Evolutionary conservation across 1,140 invertebrate genomes (phyloP).

Genomic region (Steinernema feltiae): DNA sequence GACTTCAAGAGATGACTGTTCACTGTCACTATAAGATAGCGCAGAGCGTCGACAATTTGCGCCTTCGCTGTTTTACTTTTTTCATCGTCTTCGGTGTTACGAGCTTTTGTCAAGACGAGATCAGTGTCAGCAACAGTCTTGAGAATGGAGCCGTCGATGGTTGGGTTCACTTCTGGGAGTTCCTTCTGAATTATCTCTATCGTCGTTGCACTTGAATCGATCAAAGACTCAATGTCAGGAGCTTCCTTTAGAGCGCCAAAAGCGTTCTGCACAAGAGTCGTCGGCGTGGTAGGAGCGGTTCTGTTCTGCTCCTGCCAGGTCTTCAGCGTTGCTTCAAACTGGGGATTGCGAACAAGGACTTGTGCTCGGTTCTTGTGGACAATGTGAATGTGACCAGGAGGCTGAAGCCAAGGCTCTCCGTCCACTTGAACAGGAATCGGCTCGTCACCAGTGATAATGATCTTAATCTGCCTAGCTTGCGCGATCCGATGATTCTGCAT

Average conservation of each 20-base stretch:
- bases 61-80: neutral
- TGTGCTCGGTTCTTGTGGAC: conserved; percentile 93
- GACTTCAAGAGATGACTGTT: neutral
- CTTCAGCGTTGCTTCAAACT: conserved; percentile 78
- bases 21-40: neutral
- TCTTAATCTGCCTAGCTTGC: conserved; percentile 84
- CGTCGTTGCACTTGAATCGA: neutral
- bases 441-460: conserved; percentile 76
- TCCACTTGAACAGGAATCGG: conserved; percentile 66
- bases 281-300: conserved; percentile 34
- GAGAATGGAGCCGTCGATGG: conserved; percentile 12
- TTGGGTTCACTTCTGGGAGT: neutral
- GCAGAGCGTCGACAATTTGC: neutral
- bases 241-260: neutral
- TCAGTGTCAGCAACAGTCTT: conserved; percentile 27
- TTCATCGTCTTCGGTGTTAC: neutral
- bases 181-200: conserved; percentile 18
- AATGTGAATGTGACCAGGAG: conserved; percentile 86
- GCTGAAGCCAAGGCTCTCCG: conserved; percentile 95
- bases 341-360: conserved; percentile 82
- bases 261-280: conserved; percentile 9
- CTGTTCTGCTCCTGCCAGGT: conserved; percentile 79
- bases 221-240: neutral
- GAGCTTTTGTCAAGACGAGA: conserved; percentile 10
- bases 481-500: conserved; percentile 92